A percentile compares a stretch with the other conserved stretches of the same genome.
phyloP scores from a whole-genome alignment of 30 jellyfish, hydroid and myxozoan species.

The Turritopsis rubra region DNA sequence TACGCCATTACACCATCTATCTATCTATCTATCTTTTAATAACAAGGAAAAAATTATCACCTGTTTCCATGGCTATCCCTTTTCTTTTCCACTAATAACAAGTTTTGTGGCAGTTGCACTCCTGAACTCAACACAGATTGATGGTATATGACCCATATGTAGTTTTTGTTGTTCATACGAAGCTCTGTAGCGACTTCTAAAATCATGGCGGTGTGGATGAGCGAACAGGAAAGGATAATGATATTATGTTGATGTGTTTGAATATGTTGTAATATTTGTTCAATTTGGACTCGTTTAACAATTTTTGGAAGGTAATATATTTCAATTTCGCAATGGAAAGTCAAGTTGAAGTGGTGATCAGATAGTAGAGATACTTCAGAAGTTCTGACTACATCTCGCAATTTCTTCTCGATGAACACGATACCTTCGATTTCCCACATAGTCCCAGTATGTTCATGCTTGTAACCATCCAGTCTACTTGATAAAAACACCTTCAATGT shows the following conservation, averaged over 20 bases:
- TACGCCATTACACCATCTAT: too few species aligned
- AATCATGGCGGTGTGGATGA: neutral
- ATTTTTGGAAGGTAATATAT: neutral
- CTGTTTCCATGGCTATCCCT: neutral
- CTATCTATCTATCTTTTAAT: too few species aligned
- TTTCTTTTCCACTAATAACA: neutral
- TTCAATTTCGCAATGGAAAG: neutral
- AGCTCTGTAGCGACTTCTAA: neutral
- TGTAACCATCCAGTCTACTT: neutral
- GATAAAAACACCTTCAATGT: neutral
- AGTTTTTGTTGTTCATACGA: neutral
- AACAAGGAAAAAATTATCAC: neutral
- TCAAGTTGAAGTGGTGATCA: neutral
- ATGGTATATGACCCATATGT: neutral
- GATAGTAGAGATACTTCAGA: neutral
- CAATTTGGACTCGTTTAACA: neutral
- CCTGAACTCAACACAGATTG: neutral
- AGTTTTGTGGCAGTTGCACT: neutral
- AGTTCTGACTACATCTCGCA: neutral
- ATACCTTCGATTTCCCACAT: neutral
- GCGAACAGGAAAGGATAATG: neutral
- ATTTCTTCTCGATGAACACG: neutral
- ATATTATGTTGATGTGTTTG: neutral
- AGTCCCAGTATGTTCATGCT: neutral
- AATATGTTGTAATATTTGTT: neutral